Percentiles rank a stretch among this genome's conserved stretches.
Evolutionary conservation across 2,113 vertebrate genomes (phyloP).

Genomic region (Myanophis thanlyinensis): DNA sequence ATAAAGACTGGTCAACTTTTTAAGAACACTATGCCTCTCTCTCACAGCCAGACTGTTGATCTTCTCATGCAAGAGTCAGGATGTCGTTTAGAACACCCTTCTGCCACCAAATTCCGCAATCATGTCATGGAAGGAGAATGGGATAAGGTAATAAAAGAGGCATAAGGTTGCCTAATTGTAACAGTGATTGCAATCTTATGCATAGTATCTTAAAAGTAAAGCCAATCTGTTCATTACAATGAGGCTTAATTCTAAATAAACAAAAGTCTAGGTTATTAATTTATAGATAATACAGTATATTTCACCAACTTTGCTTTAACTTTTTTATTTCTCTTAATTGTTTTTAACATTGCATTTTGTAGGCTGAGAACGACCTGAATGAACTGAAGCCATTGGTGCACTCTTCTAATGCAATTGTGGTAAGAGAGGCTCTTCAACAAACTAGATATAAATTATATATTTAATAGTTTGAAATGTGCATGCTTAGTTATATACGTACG

Average conservation of each 20-base stretch:
- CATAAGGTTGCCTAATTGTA: conserved; percentile 71
- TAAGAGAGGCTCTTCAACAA: conserved; percentile 81
- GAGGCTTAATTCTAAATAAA: conserved; percentile 6
- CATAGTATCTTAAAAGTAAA: not conserved
- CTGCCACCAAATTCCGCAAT: conserved; percentile 99
- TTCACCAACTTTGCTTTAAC: conserved; percentile 51
- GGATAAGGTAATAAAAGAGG: conserved; percentile 93
- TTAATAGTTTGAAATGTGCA: conserved; percentile 49
- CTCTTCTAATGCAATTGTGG: conserved; percentile 95
- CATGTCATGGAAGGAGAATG: conserved; percentile 99
- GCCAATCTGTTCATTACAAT: not conserved
- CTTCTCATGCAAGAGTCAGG: conserved; percentile 99
- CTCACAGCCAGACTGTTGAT: conserved; percentile 98
- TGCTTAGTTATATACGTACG: conserved; percentile 55
- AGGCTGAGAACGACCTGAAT: conserved; percentile 98
- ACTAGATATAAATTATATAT: conserved; percentile 66
- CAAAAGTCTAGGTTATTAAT: conserved; percentile 31
- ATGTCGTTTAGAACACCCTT: conserved; percentile 98
- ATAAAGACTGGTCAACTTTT: conserved; percentile 71
- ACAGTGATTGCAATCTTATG: not conserved
- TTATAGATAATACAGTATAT: conserved; percentile 54
- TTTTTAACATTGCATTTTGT: conserved; percentile 64
- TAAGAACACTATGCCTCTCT: conserved; percentile 77
- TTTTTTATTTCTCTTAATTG: conserved; percentile 52
- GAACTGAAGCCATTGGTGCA: conserved; percentile 97